Evolutionary conservation across 2,888 invertebrate species (phyloP), one percentile per base, ranked within the genome.

Genomic region (Laspeyria flexula): DNA sequence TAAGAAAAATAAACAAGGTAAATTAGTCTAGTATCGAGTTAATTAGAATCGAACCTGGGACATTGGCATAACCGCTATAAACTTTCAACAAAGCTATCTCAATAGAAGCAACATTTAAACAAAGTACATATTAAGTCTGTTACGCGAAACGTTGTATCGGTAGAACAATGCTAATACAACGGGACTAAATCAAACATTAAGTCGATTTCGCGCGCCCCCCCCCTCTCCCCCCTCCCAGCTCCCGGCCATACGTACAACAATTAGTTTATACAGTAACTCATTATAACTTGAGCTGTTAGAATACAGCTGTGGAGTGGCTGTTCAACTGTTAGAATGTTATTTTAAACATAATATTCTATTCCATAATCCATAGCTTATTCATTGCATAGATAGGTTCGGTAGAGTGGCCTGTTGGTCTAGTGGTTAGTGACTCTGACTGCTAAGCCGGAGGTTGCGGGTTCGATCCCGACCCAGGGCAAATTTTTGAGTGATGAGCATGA

Each of bases 171-270:
- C 53, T 48, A 47, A 63, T 55, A 64, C 60, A 66, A 63, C 25
- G 56, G 62, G 48, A 70, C 70, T 65, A 83, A 83, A 82, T 86
- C 83, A 87, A 86, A 87, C 84, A 86, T 56, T 60, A 71, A 83
- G 82, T 82, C 83, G 69, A 85, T 83, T 76, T 69, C 76, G 50
- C 52, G 64, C 25, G 1, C 25, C 25, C 18, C 3, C 18, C 5
- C 5, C 18, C 2, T 3, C 25, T 25, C 25, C 7, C 25, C 5
- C 59, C 46, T 48, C 60, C 35, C 41, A 34, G 49, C 38, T 21
- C 40, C 39, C 11, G 55, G 44, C 48, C 62, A 52, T 51, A 63
- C 65, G 53, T 44, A 52, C 62, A 79, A 76, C 85, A 85, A 86
- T 86, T 83, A 80, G 76, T 79, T 82, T 81, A 81, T 75, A 80